Conservation (phyloP, 2,888 invertebrate genomes). For the Deroplatys truncata region DNA sequence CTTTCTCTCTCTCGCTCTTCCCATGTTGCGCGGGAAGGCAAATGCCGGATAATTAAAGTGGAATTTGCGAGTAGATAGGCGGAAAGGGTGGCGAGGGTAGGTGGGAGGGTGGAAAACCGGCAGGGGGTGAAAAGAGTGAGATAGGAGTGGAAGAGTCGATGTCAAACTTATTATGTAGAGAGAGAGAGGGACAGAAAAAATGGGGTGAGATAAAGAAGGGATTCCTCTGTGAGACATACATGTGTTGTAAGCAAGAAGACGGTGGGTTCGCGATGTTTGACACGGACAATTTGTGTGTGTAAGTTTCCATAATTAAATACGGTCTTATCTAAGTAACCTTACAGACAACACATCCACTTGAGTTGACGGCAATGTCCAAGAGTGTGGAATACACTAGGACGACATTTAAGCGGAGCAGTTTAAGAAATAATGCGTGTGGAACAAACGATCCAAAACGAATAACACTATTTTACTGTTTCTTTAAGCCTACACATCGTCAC, state of each 20-base stretch:
- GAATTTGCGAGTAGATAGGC: constrained; percentile 28
- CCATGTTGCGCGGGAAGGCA: constrained; percentile 30
- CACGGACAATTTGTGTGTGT: not conserved
- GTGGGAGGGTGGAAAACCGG: constrained; percentile 3
- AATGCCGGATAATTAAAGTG: constrained; percentile 33
- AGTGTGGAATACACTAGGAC: too few relatives aligned
- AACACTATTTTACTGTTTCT: too few relatives aligned
- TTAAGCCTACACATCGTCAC: too few relatives aligned
- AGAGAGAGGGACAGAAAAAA: not conserved
- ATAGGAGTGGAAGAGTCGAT: constrained; percentile 19
- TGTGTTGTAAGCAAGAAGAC: not conserved
- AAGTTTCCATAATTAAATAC: not conserved
- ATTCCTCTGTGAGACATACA: not conserved
- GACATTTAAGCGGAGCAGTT: too few relatives aligned
- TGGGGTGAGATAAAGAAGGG: not conserved
- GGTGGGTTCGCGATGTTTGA: not conserved
- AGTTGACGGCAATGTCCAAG: too few relatives aligned
- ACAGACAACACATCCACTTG: too few relatives aligned
- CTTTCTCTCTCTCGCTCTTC: constrained; percentile 15
- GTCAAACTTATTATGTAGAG: constrained; percentile 26
- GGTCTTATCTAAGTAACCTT: too few relatives aligned
- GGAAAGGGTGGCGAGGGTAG: constrained; percentile 9
- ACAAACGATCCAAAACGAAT: too few relatives aligned
- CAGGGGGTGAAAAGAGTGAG: constrained; percentile 10
- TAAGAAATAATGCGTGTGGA: too few relatives aligned